Base-by-base conservation (phyloP, 2,797 vertebrate species). In the Anguilla marmorata region DNA sequence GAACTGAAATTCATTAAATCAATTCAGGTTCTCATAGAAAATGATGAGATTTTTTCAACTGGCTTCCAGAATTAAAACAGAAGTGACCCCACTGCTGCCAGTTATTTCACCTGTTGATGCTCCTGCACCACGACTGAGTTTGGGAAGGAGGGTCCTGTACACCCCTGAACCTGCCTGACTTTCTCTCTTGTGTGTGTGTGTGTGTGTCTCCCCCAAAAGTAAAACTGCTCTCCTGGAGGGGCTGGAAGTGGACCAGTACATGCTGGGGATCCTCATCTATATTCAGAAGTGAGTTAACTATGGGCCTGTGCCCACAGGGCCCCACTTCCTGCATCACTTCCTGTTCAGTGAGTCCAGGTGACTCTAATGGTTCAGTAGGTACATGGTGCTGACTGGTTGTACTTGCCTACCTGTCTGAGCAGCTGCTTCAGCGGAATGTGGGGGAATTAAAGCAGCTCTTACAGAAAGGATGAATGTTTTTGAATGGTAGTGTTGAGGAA, bases 241-340 rank as follows among this genome's bases (percentile, higher is more conserved):
- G 1, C 95, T 99, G 88, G 98, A 99, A 92, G 98, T 99, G 84
- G 98, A 99, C 93, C 98, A 99, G 94, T 99, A 99, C 93, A 98
- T 99, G 98, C 94, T 98, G 84, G 98, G 98, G 76, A 98, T 99
- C 58, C 96, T 99, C 19, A 97, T 98, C 92, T 98, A 98, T 93
- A 99, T 99, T 89, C 98, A 99, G 89, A 99, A 97, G 98, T 99
- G 91, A 96, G 97, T 93, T 8, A 50, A 30, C 0, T 1, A 19
- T 48, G 41, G 16, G 7, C n/a, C 41, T n/a, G 19, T 30, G 52
- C 27, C 12, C 50, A 5, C 12, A 52, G 37, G 21, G 50, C 8
- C 11, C 14, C 33, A 21, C 48, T 76, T 84, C 41, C 21, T 30
- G 8, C 30, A 24, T 60, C 5, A 16, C 58, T 76, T 84, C 82